A percentile compares a stretch with the other conserved stretches of the same genome.
Evolutionary conservation across 2,113 vertebrate genomes (phyloP).

Genomic region (Pteronura brasiliensis): DNA sequence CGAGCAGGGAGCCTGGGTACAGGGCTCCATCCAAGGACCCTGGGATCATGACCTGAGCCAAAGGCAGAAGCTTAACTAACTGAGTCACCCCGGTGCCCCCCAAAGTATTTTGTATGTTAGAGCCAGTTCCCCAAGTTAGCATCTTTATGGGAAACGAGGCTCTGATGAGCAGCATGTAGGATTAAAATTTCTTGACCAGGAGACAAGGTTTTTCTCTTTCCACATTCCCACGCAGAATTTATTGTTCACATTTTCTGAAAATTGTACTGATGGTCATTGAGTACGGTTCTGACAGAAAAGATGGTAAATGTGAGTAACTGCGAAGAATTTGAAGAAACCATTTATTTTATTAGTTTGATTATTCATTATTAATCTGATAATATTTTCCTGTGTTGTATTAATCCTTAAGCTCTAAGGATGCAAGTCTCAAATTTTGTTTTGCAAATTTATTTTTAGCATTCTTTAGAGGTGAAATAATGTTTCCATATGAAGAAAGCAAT

Average conservation of each 20-base stretch:
- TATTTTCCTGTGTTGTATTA: slow-evolving; percentile 38
- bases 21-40: no score
- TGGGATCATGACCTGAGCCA: not conserved
- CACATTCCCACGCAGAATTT: slow-evolving; percentile 30
- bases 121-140: not conserved
- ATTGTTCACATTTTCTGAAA: slow-evolving; percentile 29
- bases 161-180: not conserved
- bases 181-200: not conserved
- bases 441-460: slow-evolving; percentile 80
- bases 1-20: no score
- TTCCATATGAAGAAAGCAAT: slow-evolving; percentile 76
- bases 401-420: slow-evolving; percentile 27
- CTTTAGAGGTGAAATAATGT: slow-evolving; percentile 79
- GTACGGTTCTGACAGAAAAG: not conserved
- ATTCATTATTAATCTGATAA: not conserved
- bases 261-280: not conserved
- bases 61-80: not conserved
- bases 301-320: slow-evolving; percentile 29
- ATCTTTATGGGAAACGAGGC: not conserved
- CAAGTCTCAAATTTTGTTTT: slow-evolving; percentile 54
- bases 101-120: not conserved
- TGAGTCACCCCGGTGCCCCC: not conserved
- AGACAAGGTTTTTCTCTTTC: slow-evolving; percentile 3
- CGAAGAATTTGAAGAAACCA: not conserved
- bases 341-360: slow-evolving; percentile 38